Base-by-base conservation (phyloP, 2,113 vertebrate genomes). In the Apeltes quadracus region DNA sequence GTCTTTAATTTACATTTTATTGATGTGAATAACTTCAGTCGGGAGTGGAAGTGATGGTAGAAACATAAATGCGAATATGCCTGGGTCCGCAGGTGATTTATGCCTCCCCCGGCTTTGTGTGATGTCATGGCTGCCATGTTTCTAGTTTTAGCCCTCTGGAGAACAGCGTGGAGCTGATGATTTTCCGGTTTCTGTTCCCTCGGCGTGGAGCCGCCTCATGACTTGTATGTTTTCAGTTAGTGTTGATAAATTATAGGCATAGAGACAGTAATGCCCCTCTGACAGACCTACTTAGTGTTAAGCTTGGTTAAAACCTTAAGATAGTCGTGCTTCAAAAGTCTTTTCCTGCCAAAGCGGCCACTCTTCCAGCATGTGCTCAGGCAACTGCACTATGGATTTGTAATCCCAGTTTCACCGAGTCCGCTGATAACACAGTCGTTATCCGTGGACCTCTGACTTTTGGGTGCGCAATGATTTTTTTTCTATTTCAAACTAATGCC, bases 121-220 rank as follows among this genome's bases (percentile, higher is more conserved):
- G 78, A 25, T 69, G 65, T 83, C 85, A 72, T 34, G 69, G 69
- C 76, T 79, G 84, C 85, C 76, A 61, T 62, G 73, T 84, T 82
- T 76, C 76, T 76, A 34, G 64, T 82, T 84, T 78, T 66, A 86
- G 77, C 23, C 56, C 75, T 25, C 64, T 13, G 53, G 75, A 84
- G 83, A 84, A 76, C 69, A 81, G 69, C 15, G 7, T 12, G n/a
- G 59, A 51, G 71, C 65, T 83, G 82, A 87, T 88, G 59, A 82
- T 85, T 85, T 75, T 82, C 76, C 72, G 39, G 38, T 85, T 66
- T 82, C 54, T 68, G 44, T 64, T 71, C 57, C 53, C 62, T 70
- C 14, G 18, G 27, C 55, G 10, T 36, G 34, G 43, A 66, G 41
- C 50, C 32, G 7, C 36, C 29, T 70, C 56, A 23, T 59, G 43